Base-by-base conservation (phyloP, 2,113 vertebrate species). In the Chrysemys picta region DNA sequence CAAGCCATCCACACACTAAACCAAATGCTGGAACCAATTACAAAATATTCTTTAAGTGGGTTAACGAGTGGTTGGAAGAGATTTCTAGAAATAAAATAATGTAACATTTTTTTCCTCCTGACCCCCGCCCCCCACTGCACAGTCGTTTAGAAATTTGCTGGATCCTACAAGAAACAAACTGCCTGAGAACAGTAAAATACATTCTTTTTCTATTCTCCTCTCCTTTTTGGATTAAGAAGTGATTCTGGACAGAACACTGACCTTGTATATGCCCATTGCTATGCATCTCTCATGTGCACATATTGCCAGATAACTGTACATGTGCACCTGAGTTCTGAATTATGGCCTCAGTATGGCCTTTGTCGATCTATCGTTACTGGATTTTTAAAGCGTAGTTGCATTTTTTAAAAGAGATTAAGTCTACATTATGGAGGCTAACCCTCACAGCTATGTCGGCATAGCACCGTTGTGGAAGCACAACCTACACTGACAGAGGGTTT, bases 361-460 rank as follows among this genome's bases (percentile, higher is more conserved):
- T 59, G 3, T 5, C 53, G 0, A 0, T 6, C 4, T 11, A 86
- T 4, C 10, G 79, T 27, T 35, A 45, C 14, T 45, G 8, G 1
- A 49, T 78, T 88, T 52, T 69, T 13, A 88, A 92, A 76, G 69
- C 42, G 8, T 17, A 1, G 0, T 27, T 83, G 57, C 47, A n/a
- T 57, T 76, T 76, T 76, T 69, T 53, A 35, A 90, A 45, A 76
- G 38, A 76, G n/a, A 72, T 72, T n/a, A 38, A 42, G 17, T 62
- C 59, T 62, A 31, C 59, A 62, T 13, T 35, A 31, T 16, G 29
- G 59, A 62, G 29, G 5, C 59, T 31, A 31, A 62, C 31, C 7
- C 29, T 31, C 29, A 35, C 14, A 62, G 35, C 7, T 69, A 69
- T 8, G 17, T 69, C 17, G 8, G 35, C 35, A 19, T 4, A 19